Base-by-base conservation (phyloP, 2,888 invertebrate species). In the Pogonocherus hispidulus region DNA sequence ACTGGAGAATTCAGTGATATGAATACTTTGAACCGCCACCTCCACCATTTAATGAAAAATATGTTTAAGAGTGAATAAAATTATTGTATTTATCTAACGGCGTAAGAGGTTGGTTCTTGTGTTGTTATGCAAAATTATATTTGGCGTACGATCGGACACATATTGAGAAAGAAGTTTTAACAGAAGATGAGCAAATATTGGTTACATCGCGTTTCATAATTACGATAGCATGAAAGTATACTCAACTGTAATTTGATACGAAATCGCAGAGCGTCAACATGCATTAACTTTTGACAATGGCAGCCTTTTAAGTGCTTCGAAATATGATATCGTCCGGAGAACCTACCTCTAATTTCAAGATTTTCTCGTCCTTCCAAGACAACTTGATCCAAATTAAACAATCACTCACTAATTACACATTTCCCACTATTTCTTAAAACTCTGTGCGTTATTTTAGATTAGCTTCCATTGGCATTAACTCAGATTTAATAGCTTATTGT, bases 261-360 rank as follows among this genome's bases (percentile, higher is more conserved):
- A 4, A 14, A 62, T 49, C 37, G 35, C 18, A 49, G 62, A 46
- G 16, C 22, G 66, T 66, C 66, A 66, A 66, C 66, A 66, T 62
- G 54, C 66, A 62, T 66, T 66, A 66, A 66, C 60, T 59, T 35
- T 44, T 37, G 54, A 37, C 46, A 54, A 62, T 27, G 46, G 52
- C 44, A 51, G 44, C 23, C 9, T 23, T 52, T 41, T 60, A 66
- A 66, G 66, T 66, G 66, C 47, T 55, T 62, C 47, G 66, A 46
- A 66, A 66, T 55, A 18, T 14, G 46, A 66, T 62, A 66, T 52
- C 19, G 16, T 60, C 62, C 44, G 52, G 51, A 66, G 35, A 66
- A 64, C 65, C 57, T 59, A 66, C 65, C 65, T 59, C 57, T 59
- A 59, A 66, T 59, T 62, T 51, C 62, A 51, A 46, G 51, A 62